A percentile compares a stretch with the other conserved stretches of the same genome.
These are phyloP conservation scores for Heliconius melpomene DNA, from an alignment of 1,140 invertebrate genomes.

Conservation along the genomic window DNA sequence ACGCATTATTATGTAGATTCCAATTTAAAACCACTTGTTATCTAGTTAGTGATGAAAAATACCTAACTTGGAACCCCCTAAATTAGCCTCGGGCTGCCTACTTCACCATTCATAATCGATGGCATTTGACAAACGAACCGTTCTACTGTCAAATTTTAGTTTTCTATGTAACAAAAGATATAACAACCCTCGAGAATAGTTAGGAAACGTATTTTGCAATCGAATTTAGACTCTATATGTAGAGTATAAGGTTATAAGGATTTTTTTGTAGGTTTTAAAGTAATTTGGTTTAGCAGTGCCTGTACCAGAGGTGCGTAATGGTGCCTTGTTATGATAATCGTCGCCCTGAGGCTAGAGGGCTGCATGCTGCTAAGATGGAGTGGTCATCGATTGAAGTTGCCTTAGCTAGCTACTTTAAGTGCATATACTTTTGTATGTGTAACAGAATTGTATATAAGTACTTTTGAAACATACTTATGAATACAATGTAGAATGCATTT, in stretches of 20 bases:
- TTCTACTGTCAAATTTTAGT: slow-evolving; percentile 77
- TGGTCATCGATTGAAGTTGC: slow-evolving; percentile 58
- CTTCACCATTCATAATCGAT: slow-evolving; percentile 72
- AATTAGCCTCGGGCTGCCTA: slow-evolving; percentile 70
- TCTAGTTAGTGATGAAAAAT: slow-evolving; percentile 80
- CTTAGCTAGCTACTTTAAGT: neutral
- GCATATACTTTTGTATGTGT: neutral
- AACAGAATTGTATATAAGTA: neutral
- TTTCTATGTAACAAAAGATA: slow-evolving; percentile 69
- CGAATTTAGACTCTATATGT: slow-evolving; percentile 38
- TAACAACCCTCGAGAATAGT: slow-evolving; percentile 40
- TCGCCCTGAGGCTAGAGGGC: slow-evolving; percentile 55
- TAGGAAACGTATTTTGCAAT: slow-evolving; percentile 8
- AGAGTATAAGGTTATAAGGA: slow-evolving; percentile 1
- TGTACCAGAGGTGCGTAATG: slow-evolving; percentile 69
- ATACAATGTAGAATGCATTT: too few relatives aligned
- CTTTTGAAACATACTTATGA: neutral
- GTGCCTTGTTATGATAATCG: slow-evolving; percentile 78
- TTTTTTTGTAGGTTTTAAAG: slow-evolving; percentile 21
- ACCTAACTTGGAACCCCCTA: slow-evolving; percentile 61
- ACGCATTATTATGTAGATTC: slow-evolving; percentile 78
- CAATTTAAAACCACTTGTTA: slow-evolving; percentile 81
- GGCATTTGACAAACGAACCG: slow-evolving; percentile 78
- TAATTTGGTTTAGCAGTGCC: slow-evolving; percentile 40
- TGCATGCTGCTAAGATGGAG: slow-evolving; percentile 57